Conservation (phyloP, 2,797 vertebrate species). For the Sandelia bainsii region DNA sequence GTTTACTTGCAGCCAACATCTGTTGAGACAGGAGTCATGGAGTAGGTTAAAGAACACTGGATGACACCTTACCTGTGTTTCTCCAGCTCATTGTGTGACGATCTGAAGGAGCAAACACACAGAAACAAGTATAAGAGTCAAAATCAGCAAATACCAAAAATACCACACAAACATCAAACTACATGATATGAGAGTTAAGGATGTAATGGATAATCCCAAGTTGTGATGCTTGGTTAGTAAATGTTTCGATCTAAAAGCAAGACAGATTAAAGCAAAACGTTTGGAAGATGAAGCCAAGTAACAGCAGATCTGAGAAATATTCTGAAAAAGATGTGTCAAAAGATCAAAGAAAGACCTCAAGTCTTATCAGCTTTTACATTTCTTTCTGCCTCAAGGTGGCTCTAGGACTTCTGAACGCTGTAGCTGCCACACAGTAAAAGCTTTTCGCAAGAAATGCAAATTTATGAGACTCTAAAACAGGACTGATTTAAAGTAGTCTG, state of each 20-base stretch:
- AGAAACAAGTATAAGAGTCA: constrained; percentile 48
- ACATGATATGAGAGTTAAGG: constrained; percentile 10
- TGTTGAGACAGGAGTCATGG: constrained; percentile 14
- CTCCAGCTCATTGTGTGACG: constrained; percentile 98
- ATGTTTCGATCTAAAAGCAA: constrained; percentile 36
- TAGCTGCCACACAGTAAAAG: background rate
- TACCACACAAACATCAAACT: constrained; percentile 20
- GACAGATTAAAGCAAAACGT: constrained; percentile 36
- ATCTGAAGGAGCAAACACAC: constrained; percentile 77
- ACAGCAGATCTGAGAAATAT: constrained; percentile 38
- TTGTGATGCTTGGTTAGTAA: constrained; percentile 21
- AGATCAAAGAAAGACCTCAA: constrained; percentile 27
- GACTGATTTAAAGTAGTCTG: background rate
- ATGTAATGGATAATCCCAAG: background rate
- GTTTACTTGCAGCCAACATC: constrained; percentile 23
- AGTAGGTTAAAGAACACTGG: background rate
- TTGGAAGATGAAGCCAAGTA: constrained; percentile 19
- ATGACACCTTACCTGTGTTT: constrained; percentile 95
- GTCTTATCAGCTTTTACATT: constrained; percentile 6
- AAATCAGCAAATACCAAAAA: background rate
- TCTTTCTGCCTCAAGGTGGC: constrained; percentile 22
- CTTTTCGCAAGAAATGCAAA: background rate
- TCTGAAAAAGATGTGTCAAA: constrained; percentile 28
- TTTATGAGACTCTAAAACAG: constrained; percentile 16
- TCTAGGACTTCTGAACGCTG: constrained; percentile 5